Evolutionary conservation across 2,797 vertebrate species (phyloP).

Genomic region (Rachycentron canadum): DNA sequence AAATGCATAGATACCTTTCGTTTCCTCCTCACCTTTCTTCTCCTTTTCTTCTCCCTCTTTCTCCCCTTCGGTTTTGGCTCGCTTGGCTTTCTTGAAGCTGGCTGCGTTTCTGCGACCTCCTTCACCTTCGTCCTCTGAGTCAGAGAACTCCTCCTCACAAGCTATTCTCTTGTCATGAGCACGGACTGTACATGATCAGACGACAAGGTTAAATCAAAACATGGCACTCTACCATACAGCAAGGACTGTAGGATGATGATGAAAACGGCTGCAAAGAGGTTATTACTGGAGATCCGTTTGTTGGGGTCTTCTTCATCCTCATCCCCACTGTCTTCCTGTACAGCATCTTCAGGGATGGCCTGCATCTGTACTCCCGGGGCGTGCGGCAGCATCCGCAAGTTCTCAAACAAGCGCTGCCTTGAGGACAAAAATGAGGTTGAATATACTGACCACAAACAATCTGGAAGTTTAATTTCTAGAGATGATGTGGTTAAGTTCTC

Average conservation of each 20-base stretch:
- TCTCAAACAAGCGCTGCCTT: constrained; percentile 95
- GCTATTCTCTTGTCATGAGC: constrained; percentile 98
- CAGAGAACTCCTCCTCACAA: constrained; percentile 97
- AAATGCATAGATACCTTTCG: constrained; percentile 77
- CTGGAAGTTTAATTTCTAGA: background rate
- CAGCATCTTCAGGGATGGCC: constrained; percentile 94
- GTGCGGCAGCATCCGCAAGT: constrained; percentile 96
- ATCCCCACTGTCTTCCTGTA: constrained; percentile 96
- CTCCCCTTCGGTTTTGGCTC: constrained; percentile 94
- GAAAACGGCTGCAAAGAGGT: accelerated
- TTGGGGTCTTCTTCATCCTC: constrained; percentile 95
- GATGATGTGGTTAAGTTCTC: background rate
- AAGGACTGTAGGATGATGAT: no score
- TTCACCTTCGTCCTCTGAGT: constrained; percentile 96
- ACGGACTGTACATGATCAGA: constrained; percentile 84
- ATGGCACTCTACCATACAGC: background rate
- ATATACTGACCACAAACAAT: background rate
- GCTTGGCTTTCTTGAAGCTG: constrained; percentile 95
- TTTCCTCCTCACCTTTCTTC: constrained; percentile 93
- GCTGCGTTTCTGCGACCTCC: constrained; percentile 93
- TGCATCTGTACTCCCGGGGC: constrained; percentile 98
- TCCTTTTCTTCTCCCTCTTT: constrained; percentile 92
- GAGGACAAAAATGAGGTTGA: constrained; percentile 8
- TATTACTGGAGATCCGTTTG: constrained; percentile 94
- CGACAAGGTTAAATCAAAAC: constrained; percentile 7